phyloP scores from a whole-genome alignment of 2,113 vertebrate species.

The Suricata suricatta region DNA sequence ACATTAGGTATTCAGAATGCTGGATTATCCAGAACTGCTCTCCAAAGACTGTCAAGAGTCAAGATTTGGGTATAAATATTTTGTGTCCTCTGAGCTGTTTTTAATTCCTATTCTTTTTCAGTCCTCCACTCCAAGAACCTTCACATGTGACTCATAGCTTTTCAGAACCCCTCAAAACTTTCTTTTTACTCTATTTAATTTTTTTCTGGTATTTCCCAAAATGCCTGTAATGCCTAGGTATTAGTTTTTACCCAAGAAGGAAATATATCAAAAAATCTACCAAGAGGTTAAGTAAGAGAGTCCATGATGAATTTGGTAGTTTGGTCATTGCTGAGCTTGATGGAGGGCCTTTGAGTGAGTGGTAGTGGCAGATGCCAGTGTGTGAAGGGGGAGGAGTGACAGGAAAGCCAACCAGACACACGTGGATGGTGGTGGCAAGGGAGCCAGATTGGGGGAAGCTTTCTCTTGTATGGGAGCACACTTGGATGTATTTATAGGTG shows the following conservation, averaged over 20 bases:
- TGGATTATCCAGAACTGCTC: neutral
- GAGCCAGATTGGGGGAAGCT: neutral
- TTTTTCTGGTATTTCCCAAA: constrained; percentile 19
- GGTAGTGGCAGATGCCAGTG: neutral
- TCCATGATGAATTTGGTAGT: neutral
- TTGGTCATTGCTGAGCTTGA: neutral
- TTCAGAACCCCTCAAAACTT: neutral
- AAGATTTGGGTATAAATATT: neutral
- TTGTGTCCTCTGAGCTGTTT: neutral
- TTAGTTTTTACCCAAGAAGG: constrained; percentile 14
- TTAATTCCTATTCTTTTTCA: neutral
- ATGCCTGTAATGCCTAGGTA: neutral
- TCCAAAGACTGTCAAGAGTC: neutral
- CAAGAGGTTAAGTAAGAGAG: neutral
- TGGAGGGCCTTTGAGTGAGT: neutral
- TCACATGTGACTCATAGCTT: neutral
- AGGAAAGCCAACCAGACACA: neutral
- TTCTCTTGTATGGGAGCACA: neutral
- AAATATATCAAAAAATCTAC: neutral
- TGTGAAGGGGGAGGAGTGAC: neutral
- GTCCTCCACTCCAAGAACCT: neutral
- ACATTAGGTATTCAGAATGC: neutral
- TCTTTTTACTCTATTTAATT: neutral
- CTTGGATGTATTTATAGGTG: neutral
- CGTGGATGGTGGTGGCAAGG: neutral